Evolutionary conservation across 2,888 invertebrate species (phyloP).

Genomic region (Pteria penguin): DNA sequence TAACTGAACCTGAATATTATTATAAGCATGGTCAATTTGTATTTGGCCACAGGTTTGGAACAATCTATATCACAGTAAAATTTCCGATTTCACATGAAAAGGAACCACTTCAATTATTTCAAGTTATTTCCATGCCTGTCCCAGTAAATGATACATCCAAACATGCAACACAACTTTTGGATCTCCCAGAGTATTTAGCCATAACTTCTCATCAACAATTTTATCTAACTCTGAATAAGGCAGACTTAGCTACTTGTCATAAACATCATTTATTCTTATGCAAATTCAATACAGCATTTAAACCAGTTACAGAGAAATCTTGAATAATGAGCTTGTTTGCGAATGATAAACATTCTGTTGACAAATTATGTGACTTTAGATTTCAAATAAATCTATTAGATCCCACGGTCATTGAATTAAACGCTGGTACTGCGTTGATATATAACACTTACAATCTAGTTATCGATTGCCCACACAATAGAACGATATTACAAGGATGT

Average conservation of each 20-base stretch:
- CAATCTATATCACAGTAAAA: constrained; percentile 21
- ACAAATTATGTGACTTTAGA: constrained; percentile 18
- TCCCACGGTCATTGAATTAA: constrained; percentile 20
- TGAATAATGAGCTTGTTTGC: constrained; percentile 20
- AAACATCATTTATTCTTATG: neutral
- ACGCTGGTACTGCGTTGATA: constrained; percentile 12
- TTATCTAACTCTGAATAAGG: constrained; percentile 23
- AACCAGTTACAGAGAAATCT: neutral
- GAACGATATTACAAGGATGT: constrained; percentile 22
- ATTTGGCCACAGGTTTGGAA: constrained; percentile 8
- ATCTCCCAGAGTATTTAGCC: constrained; percentile 41
- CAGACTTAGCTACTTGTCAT: constrained; percentile 19
- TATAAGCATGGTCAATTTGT: constrained; percentile 23
- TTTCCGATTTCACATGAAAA: constrained; percentile 41
- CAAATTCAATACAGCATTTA: constrained; percentile 18
- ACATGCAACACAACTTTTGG: constrained; percentile 46
- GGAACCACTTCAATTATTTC: constrained; percentile 35
- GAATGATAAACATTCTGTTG: neutral
- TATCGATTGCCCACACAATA: constrained; percentile 23
- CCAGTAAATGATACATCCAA: constrained; percentile 43
- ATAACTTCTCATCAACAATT: constrained; percentile 37
- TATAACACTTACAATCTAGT: constrained; percentile 26
- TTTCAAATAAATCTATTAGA: constrained; percentile 6
- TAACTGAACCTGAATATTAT: constrained; percentile 10
- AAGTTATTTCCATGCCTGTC: constrained; percentile 40